phyloP scores from a whole-genome alignment of 2,888 invertebrate genomes.

The Ichneumon xanthorius region DNA sequence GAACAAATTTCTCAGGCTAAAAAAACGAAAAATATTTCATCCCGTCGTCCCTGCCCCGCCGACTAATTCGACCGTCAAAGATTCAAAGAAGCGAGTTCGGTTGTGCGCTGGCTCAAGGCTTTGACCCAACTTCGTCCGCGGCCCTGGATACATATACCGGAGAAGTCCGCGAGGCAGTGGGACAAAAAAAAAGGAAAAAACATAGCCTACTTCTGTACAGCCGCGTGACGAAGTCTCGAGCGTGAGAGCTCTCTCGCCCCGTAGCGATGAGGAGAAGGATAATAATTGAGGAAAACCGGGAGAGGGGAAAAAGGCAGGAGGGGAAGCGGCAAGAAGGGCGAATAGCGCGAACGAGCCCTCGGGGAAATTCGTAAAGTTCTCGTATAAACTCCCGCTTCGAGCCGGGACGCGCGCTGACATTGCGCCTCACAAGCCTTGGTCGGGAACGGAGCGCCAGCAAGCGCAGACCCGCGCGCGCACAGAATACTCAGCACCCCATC shows the following conservation, averaged over 20 bases:
- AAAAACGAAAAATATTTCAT: constrained; percentile 3
- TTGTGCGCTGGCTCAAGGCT: constrained; percentile 2
- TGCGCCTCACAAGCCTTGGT: constrained; percentile 34
- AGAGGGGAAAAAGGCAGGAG: constrained; percentile 40
- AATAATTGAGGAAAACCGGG: constrained; percentile 61
- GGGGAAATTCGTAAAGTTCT: constrained; percentile 69
- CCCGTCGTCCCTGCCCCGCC: constrained; percentile 11
- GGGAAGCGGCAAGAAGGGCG: constrained; percentile 26
- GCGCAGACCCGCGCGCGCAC: not conserved
- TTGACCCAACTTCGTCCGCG: constrained; percentile 7
- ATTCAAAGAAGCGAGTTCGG: constrained; percentile 28
- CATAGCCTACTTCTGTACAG: constrained; percentile 4
- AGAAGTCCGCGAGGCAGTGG: constrained; percentile 16
- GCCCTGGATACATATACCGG: not conserved
- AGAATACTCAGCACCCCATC: constrained; percentile 55
- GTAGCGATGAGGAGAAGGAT: constrained; percentile 55
- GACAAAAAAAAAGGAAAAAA: not conserved
- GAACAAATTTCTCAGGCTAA: not conserved
- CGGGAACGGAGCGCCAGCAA: constrained; percentile 30
- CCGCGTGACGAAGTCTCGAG: constrained; percentile 31
- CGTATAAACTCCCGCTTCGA: constrained; percentile 37
- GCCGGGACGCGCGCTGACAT: constrained; percentile 30
- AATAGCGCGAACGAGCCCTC: constrained; percentile 63
- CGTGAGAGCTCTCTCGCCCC: constrained; percentile 3
- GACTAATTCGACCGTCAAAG: constrained; percentile 18